phyloP scores from a whole-genome alignment of 2,113 vertebrate species.

The Oreochromis aureus region DNA sequence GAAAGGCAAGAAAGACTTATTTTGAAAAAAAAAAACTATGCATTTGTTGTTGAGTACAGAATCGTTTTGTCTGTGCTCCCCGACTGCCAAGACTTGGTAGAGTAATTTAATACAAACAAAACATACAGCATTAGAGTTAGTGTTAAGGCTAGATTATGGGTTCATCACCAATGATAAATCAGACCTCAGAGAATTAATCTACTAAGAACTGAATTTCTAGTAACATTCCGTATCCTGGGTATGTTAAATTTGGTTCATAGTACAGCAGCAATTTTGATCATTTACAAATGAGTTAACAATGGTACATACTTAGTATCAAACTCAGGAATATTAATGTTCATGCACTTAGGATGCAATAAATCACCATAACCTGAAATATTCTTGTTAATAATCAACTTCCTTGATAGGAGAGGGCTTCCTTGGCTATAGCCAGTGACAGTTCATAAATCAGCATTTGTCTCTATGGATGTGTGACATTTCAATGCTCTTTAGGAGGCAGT shows the following conservation, averaged over 20 bases:
- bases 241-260: too few relatives aligned
- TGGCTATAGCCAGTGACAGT: not conserved
- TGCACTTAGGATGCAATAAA: not conserved
- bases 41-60: not conserved
- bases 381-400: not conserved
- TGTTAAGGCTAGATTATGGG: not conserved
- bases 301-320: not conserved
- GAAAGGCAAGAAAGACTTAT: not conserved
- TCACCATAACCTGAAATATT: not conserved
- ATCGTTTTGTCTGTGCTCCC: too few relatives aligned
- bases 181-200: not conserved
- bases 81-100: too few relatives aligned
- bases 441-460: constrained; percentile 47
- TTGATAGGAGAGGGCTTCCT: not conserved
- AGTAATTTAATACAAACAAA: not conserved
- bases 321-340: not conserved
- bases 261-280: too few relatives aligned
- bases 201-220: not conserved
- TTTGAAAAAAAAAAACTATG: not conserved
- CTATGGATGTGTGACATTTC: constrained; percentile 57
- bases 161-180: not conserved
- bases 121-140: not conserved
- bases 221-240: not conserved
- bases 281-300: not conserved
- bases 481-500: constrained; percentile 49